A percentile compares a stretch with the other conserved stretches of the same genome.
Evolutionary conservation across 2,113 vertebrate genomes (phyloP).

Genomic region (Anarrhichthys ocellatus): DNA sequence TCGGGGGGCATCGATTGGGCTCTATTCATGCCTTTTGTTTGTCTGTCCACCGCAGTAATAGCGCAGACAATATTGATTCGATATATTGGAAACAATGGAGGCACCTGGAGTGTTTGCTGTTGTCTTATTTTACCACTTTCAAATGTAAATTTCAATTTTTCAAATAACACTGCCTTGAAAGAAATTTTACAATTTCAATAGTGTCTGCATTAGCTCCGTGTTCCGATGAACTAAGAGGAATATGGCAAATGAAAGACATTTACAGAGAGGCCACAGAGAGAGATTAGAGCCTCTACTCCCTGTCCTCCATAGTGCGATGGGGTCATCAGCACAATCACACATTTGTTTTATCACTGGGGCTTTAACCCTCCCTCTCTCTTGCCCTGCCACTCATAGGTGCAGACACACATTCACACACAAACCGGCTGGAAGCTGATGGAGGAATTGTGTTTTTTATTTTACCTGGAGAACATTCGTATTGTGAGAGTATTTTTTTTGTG

Average conservation of each 20-base stretch:
- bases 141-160: constrained; percentile 6
- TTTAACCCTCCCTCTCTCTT: constrained; percentile 14
- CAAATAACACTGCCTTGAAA: constrained; percentile 1
- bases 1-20: constrained; percentile 55
- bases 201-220: not conserved
- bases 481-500: not conserved
- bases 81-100: constrained; percentile 55
- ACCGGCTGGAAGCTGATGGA: constrained; percentile 57
- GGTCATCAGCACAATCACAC: constrained; percentile 26
- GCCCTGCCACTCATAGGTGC: constrained; percentile 25
- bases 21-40: constrained; percentile 65
- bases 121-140: constrained; percentile 42
- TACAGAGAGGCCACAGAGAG: not conserved
- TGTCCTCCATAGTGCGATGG: constrained; percentile 1
- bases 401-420: constrained; percentile 23
- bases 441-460: constrained; percentile 54
- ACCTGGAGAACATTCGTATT: constrained; percentile 43
- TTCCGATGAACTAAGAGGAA: constrained; percentile 8
- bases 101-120: constrained; percentile 28
- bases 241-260: constrained; percentile 9
- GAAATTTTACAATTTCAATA: not conserved
- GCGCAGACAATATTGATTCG: constrained; percentile 53
- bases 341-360: constrained; percentile 16
- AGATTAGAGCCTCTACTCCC: not conserved
- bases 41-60: constrained; percentile 58